Evolutionary conservation across 2,888 invertebrate genomes (phyloP).

Genomic region (Tipula confusa): DNA sequence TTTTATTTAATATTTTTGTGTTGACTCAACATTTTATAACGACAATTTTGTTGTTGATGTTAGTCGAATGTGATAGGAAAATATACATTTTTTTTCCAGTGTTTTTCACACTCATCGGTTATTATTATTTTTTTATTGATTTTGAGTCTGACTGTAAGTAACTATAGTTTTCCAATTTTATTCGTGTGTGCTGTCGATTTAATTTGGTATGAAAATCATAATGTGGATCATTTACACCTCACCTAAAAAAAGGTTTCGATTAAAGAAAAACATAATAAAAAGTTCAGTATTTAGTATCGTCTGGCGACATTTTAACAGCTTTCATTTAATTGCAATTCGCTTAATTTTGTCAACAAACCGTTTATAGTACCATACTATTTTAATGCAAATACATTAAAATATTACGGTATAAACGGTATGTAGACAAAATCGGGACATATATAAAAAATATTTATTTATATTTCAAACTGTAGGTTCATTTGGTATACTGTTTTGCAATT

Average conservation of each 20-base stretch:
- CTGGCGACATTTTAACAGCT: not conserved
- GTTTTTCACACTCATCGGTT: not conserved
- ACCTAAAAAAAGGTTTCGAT: not conserved
- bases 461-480: too few species aligned
- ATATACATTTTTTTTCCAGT: not conserved
- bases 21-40: not conserved
- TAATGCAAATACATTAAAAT: too few species aligned
- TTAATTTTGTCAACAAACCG: not conserved
- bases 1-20: not conserved
- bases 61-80: not conserved
- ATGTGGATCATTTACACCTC: too few species aligned
- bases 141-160: not conserved
- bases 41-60: not conserved
- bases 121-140: not conserved
- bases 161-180: not conserved
- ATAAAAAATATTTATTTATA: too few species aligned
- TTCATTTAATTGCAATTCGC: not conserved
- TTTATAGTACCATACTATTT: not conserved
- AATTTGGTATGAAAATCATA: too few species aligned
- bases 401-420: too few species aligned
- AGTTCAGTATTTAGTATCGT: not conserved
- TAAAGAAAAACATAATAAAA: not conserved
- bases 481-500: too few species aligned
- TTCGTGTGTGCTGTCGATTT: not conserved
- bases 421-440: too few species aligned